A percentile compares a stretch with the other conserved stretches of the same genome.
These are phyloP conservation scores for Rhopalosiphum maidis DNA, from an alignment of 1,140 invertebrate species.

Conservation along the genomic window DNA sequence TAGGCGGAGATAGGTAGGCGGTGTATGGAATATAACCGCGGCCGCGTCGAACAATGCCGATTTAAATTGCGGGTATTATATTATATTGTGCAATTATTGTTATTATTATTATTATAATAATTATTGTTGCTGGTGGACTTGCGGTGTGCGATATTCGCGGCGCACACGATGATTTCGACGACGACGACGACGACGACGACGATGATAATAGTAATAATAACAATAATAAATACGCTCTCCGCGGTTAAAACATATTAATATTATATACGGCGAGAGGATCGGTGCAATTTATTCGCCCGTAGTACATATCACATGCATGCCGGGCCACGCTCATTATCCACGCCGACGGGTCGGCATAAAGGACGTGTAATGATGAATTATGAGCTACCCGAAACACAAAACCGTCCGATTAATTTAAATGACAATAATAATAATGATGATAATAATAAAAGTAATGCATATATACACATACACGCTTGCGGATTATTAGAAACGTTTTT, in stretches of 20 bases:
- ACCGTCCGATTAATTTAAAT: conserved; percentile 51
- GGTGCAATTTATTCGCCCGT: conserved; percentile 7
- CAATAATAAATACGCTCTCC: background rate
- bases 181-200: background rate
- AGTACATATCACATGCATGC: background rate
- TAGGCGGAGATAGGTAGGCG: background rate
- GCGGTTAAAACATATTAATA: background rate
- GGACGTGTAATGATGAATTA: conserved; percentile 56
- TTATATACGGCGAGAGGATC: background rate
- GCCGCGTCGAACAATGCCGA: conserved; percentile 33
- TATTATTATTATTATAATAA: background rate
- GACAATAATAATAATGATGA: conserved; percentile 16
- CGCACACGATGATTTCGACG: too few relatives aligned
- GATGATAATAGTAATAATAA: background rate
- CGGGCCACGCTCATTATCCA: conserved; percentile 39
- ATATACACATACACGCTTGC: background rate
- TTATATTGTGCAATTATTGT: background rate
- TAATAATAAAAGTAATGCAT: background rate
- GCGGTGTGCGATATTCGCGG: background rate
- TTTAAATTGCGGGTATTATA: conserved; percentile 46
- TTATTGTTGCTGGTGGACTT: background rate
- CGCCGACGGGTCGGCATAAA: conserved; percentile 42
- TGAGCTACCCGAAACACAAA: conserved; percentile 38
- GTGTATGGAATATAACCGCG: background rate
- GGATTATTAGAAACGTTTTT: conserved; percentile 15